Evolutionary conservation across 2,888 invertebrate species (phyloP), one percentile per base, ranked within the genome.

Genomic region (Tupiocoris notatus): DNA sequence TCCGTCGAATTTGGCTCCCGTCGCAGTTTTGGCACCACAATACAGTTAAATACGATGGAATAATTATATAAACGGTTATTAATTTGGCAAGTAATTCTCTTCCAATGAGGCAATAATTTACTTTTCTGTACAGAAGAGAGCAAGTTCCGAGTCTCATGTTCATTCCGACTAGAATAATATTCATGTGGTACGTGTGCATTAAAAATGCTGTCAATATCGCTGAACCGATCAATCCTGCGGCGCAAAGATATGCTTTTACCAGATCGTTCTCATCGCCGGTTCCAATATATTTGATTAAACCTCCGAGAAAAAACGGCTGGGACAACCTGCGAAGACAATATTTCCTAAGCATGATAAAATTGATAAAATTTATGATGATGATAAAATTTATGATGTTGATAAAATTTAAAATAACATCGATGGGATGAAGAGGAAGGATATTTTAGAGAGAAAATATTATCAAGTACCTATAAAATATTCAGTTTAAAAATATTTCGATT

Each of bases 61-160:
- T 12, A 54, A 54, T 54, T 54, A 54, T 7, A 54, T 7, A 9
- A 54, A 9, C 9, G 54, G 54, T 9, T 9, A 16, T 7, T 54
- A 54, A 16, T 7, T 9, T 54, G 7, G 54, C 7, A 16, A 54
- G 54, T 54, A 16, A 54, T 54, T 54, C 54, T 54, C n/a, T n/a
- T n/a, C n/a, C n/a, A n/a, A n/a, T 63, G n/a, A n/a, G n/a, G n/a
- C n/a, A n/a, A n/a, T n/a, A 84, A 67, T n/a, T 17, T 67, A 94
- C 94, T 89, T 96, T 96, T 86, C 93, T 89, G 82, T 93, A 95
- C 76, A 96, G 88, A n/a, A 95, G 85, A 1, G 93, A 91, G 83
- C 94, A 94, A 66, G 91, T 90, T 0, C 94, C 92, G 0, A 94
- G 89, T 80, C 95, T 87, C 74, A 94, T 88, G 84, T 90, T 89